Evolutionary conservation across 2,797 vertebrate species (phyloP).

Genomic region (Telmatherina bonti): DNA sequence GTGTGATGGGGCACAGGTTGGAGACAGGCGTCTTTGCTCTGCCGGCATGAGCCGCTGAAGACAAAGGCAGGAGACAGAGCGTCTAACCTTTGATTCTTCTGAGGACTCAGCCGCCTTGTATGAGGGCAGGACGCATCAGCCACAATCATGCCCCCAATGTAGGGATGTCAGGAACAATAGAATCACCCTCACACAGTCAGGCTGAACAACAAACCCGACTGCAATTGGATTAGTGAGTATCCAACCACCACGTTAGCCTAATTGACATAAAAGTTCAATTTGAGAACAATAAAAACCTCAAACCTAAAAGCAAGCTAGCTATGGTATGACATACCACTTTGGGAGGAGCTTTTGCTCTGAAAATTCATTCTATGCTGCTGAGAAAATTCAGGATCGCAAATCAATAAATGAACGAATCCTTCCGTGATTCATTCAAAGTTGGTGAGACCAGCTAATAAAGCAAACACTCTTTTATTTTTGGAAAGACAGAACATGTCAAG

Average conservation of each 20-base stretch:
- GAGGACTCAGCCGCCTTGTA: constrained; percentile 77
- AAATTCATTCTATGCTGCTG: background rate
- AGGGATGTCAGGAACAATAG: constrained; percentile 78
- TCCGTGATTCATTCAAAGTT: constrained; percentile 43
- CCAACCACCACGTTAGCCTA: constrained; percentile 76
- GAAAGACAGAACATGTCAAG: constrained; percentile 42
- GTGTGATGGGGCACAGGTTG: constrained; percentile 82
- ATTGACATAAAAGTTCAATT: constrained; percentile 81
- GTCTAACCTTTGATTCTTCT: constrained; percentile 88
- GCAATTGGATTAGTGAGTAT: constrained; percentile 80
- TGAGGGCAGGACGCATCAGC: constrained; percentile 76
- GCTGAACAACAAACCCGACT: constrained; percentile 60
- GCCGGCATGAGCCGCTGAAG: constrained; percentile 77
- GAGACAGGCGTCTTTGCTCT: constrained; percentile 85
- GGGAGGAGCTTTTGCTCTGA: constrained; percentile 37
- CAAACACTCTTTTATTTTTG: constrained; percentile 59
- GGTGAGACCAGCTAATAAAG: constrained; percentile 37
- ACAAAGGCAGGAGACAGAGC: constrained; percentile 86
- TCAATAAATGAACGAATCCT: background rate
- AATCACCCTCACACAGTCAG: constrained; percentile 70
- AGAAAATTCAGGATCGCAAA: constrained; percentile 3
- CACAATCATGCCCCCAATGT: constrained; percentile 77
- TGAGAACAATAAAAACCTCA: constrained; percentile 66
- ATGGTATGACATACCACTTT: constrained; percentile 57
- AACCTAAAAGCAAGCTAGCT: constrained; percentile 44